Conservation (phyloP, 2,888 invertebrate species). For the Gastrophysa polygoni region DNA sequence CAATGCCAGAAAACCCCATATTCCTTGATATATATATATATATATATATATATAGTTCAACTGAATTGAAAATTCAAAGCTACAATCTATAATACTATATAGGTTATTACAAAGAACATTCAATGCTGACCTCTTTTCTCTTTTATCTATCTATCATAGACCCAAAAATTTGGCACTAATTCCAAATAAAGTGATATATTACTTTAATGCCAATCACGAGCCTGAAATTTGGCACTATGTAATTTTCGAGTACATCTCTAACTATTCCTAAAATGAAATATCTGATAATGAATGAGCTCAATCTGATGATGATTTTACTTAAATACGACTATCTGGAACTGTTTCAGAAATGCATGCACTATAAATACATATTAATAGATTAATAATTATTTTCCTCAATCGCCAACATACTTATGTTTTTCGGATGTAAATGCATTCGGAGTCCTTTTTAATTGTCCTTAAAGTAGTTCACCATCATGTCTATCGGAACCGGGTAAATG, state of each 20-base stretch:
- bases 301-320: too few species aligned
- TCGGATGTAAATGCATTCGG: background rate
- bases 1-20: too few species aligned
- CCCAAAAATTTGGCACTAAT: background rate
- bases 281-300: background rate
- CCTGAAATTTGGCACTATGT: slow-evolving; percentile 19
- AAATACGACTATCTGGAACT: too few species aligned
- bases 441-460: slow-evolving; percentile 9
- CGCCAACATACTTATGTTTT: too few species aligned
- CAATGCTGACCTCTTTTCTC: too few species aligned
- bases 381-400: too few species aligned
- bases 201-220: slow-evolving; percentile 22
- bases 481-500: slow-evolving; percentile 42
- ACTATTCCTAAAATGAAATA: slow-evolving; percentile 14
- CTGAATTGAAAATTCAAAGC: background rate
- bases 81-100: too few species aligned
- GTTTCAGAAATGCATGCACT: too few species aligned
- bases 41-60: background rate
- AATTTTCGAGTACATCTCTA: background rate
- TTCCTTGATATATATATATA: too few species aligned
- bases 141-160: background rate
- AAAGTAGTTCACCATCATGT: slow-evolving; percentile 32
- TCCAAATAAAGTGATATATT: background rate
- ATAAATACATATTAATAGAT: too few species aligned
- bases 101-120: slow-evolving; percentile 5